Conservation (phyloP, 2,113 vertebrate species). For the Propithecus coquereli region DNA sequence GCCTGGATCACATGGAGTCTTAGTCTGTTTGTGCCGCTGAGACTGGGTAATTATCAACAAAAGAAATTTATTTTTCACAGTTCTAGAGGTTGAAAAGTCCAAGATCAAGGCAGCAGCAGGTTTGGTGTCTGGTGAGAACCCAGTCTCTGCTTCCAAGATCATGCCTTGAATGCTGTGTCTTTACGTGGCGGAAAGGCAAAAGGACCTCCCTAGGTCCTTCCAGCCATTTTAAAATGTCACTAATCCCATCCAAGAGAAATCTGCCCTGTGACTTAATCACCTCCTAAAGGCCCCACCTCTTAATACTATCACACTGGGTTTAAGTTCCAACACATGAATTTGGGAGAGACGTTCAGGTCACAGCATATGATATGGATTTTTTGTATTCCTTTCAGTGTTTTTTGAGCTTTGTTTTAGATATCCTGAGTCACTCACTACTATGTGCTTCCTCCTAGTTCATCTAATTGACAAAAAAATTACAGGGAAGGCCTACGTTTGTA, state of each 20-base stretch:
- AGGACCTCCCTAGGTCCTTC: not conserved
- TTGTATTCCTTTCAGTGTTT: not conserved
- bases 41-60: not conserved
- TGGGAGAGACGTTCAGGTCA: not conserved
- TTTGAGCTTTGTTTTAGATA: not conserved
- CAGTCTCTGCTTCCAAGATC: not conserved
- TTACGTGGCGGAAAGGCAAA: not conserved
- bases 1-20: not conserved
- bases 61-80: not conserved
- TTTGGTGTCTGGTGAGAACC: not conserved
- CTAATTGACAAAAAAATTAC: not conserved
- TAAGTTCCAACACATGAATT: not conserved
- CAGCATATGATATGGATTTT: not conserved
- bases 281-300: not conserved
- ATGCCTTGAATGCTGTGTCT: not conserved
- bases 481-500: not conserved
- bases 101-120: not conserved
- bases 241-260: not conserved
- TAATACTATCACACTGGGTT: not conserved
- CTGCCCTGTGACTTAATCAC: not conserved
- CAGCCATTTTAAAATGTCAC: not conserved
- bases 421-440: not conserved
- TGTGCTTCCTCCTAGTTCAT: not conserved
- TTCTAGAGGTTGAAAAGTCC: not conserved
- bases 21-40: not conserved